Evolutionary conservation across 2,113 vertebrate genomes (phyloP).

Genomic region (Chlorocebus sabaeus): DNA sequence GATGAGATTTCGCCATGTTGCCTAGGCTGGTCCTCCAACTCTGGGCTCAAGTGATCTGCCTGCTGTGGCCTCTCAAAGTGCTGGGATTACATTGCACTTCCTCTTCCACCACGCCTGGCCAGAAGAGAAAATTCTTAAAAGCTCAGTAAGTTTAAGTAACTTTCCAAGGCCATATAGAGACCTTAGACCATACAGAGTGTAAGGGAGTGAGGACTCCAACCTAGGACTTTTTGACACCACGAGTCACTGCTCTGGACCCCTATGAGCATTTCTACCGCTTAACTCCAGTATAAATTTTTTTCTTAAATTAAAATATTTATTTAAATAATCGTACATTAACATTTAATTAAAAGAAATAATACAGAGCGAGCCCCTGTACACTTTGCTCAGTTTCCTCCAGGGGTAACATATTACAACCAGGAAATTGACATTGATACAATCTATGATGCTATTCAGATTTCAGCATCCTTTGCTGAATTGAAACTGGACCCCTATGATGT

Average conservation of each 20-base stretch:
- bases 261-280: neutral
- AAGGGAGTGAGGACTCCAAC: neutral
- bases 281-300: neutral
- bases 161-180: neutral
- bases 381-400: neutral
- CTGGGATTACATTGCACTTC: too few species aligned
- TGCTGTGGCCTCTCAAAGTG: too few species aligned
- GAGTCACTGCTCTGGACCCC: neutral
- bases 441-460: neutral
- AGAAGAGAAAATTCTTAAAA: neutral
- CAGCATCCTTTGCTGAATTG: neutral
- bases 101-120: too few species aligned
- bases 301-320: neutral
- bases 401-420: neutral
- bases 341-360: neutral
- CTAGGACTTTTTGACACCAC: neutral
- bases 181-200: neutral
- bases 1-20: too few species aligned
- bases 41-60: too few species aligned
- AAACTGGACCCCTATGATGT: neutral
- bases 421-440: neutral
- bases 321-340: neutral
- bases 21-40: too few species aligned
- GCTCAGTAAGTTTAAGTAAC: neutral
- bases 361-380: neutral